phyloP scores from a whole-genome alignment of 2,888 invertebrate genomes.

The Creontiades dilutus region DNA sequence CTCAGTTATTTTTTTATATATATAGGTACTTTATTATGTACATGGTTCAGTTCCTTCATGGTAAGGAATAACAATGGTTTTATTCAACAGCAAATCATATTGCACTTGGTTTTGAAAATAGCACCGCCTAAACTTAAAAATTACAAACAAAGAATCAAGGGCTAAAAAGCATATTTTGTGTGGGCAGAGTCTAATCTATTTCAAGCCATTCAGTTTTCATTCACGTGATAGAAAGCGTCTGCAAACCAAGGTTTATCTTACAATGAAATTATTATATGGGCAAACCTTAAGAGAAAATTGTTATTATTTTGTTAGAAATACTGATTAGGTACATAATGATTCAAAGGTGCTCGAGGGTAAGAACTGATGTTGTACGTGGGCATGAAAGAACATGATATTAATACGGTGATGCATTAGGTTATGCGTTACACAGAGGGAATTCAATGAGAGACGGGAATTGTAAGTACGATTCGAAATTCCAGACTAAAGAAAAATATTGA shows the following conservation, averaged over 20 bases:
- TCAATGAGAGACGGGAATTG: too few relatives aligned
- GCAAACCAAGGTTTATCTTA: not conserved
- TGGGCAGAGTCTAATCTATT: constrained; percentile 19
- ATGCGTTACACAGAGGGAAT: too few relatives aligned
- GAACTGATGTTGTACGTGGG: too few relatives aligned
- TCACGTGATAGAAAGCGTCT: constrained; percentile 2
- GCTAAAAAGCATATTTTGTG: not conserved
- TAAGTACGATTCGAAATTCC: too few relatives aligned
- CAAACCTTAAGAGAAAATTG: not conserved
- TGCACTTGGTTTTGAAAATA: constrained; percentile 5
- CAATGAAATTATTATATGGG: not conserved
- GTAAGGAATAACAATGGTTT: constrained; percentile 23
- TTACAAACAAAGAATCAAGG: not conserved
- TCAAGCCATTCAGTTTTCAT: not conserved
- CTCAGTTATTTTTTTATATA: not conserved
- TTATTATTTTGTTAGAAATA: not conserved
- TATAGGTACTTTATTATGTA: constrained; percentile 6
- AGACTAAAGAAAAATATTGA: too few relatives aligned
- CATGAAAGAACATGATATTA: too few relatives aligned
- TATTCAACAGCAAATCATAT: constrained; percentile 12
- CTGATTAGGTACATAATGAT: not conserved
- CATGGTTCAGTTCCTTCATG: constrained; percentile 20
- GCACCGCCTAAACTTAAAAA: constrained; percentile 17
- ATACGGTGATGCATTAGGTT: too few relatives aligned
- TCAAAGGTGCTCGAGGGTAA: too few relatives aligned